phyloP scores from a whole-genome alignment of 2,113 vertebrate species.

The Papio anubis region DNA sequence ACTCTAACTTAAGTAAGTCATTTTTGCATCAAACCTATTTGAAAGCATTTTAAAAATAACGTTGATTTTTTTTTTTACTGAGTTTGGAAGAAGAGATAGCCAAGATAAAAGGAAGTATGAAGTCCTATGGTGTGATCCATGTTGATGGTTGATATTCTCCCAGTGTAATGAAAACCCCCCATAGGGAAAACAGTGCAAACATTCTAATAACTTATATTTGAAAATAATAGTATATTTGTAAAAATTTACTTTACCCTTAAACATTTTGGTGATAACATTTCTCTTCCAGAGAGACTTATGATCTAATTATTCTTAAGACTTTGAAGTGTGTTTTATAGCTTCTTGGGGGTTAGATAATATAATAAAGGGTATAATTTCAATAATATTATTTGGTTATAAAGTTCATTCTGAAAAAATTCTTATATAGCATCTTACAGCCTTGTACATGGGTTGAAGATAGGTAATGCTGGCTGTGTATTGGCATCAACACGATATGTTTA shows the following conservation, averaged over 20 bases:
- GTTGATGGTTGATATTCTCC: neutral
- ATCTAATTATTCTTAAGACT: constrained; percentile 37
- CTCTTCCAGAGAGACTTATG: neutral
- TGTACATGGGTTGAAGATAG: neutral
- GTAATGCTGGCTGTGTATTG: neutral
- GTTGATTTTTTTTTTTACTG: neutral
- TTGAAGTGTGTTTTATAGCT: neutral
- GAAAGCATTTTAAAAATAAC: constrained; percentile 3
- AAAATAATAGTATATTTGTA: neutral
- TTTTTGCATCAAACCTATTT: neutral
- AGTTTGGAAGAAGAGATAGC: neutral
- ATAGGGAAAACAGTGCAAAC: neutral
- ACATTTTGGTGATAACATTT: constrained; percentile 22
- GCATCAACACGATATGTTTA: neutral
- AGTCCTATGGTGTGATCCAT: neutral
- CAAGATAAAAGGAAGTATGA: constrained; percentile 8
- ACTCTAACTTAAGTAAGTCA: neutral
- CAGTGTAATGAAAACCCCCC: neutral
- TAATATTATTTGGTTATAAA: constrained; percentile 27
- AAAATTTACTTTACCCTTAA: constrained; percentile 34
- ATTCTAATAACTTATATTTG: constrained; percentile 16
- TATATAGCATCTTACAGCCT: neutral
- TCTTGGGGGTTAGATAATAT: neutral
- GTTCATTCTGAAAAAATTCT: neutral
- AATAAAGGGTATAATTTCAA: constrained; percentile 12